Conservation (phyloP, 2,113 vertebrate genomes). For the Damaliscus lunatus region DNA sequence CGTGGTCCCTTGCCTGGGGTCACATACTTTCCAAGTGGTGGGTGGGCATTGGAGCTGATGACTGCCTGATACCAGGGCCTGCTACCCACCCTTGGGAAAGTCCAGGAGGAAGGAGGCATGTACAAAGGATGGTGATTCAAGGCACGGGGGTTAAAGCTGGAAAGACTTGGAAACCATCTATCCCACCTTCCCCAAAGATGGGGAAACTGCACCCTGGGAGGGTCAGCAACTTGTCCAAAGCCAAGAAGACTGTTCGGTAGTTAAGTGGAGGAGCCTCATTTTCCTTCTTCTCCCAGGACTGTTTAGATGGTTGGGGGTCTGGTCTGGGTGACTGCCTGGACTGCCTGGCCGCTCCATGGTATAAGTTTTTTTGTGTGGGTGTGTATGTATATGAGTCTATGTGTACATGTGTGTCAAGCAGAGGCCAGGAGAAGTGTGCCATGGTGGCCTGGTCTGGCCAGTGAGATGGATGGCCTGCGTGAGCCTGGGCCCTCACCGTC, state of each 20-base stretch:
- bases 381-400: not conserved
- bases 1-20: not conserved
- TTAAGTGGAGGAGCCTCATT: not conserved
- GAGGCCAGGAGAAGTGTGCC: not conserved
- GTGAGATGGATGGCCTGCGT: not conserved
- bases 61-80: not conserved
- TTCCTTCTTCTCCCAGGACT: not conserved
- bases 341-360: not conserved
- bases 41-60: not conserved
- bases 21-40: not conserved
- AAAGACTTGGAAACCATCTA: not conserved
- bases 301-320: not conserved
- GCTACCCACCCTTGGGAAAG: not conserved
- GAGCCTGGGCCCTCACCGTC: accelerated
- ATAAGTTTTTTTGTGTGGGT: not conserved
- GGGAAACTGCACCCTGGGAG: not conserved
- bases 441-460: not conserved
- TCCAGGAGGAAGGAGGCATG: not conserved
- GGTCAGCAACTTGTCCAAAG: not conserved
- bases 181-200: not conserved
- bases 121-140: not conserved
- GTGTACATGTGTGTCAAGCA: not conserved
- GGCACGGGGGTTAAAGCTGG: not conserved
- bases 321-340: not conserved
- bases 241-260: not conserved